Evolutionary conservation across 2,888 invertebrate genomes (phyloP).

Genomic region (Xanthostigma xanthostigma): DNA sequence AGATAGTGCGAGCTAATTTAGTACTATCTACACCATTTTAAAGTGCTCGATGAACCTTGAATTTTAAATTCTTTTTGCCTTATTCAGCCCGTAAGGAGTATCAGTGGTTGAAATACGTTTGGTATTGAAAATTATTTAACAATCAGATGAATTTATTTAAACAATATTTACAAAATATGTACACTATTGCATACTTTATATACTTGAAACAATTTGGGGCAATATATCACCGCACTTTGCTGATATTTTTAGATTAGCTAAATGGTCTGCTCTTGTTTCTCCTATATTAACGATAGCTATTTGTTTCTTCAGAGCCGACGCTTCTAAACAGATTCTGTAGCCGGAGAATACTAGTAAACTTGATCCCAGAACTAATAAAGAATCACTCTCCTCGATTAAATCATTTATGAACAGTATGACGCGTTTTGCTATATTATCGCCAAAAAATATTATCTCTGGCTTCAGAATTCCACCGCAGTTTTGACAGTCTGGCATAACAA

Average conservation of each 20-base stretch:
- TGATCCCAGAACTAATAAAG: slow-evolving; percentile 76
- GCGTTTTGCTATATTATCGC: slow-evolving; percentile 74
- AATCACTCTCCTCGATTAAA: slow-evolving; percentile 56
- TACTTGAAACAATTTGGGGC: slow-evolving; percentile 24
- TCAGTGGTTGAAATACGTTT: too few species aligned
- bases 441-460: slow-evolving; percentile 93
- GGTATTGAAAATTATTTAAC: too few species aligned
- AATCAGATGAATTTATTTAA: too few species aligned
- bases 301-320: slow-evolving; percentile 52
- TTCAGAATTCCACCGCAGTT: slow-evolving; percentile 72
- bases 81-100: too few species aligned
- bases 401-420: slow-evolving; percentile 51
- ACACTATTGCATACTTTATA: too few species aligned
- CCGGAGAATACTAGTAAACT: slow-evolving; percentile 87
- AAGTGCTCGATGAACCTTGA: too few species aligned
- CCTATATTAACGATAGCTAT: slow-evolving; percentile 88
- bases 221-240: slow-evolving; percentile 80
- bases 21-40: too few species aligned
- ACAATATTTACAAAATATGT: too few species aligned
- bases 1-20: too few species aligned
- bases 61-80: too few species aligned
- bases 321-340: slow-evolving; percentile 72
- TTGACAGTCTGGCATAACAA: slow-evolving; percentile 59
- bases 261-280: slow-evolving; percentile 71
- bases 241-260: slow-evolving; percentile 61